Conservation (phyloP, 2,797 vertebrate species). For the Oreonectes daqikongensis region DNA sequence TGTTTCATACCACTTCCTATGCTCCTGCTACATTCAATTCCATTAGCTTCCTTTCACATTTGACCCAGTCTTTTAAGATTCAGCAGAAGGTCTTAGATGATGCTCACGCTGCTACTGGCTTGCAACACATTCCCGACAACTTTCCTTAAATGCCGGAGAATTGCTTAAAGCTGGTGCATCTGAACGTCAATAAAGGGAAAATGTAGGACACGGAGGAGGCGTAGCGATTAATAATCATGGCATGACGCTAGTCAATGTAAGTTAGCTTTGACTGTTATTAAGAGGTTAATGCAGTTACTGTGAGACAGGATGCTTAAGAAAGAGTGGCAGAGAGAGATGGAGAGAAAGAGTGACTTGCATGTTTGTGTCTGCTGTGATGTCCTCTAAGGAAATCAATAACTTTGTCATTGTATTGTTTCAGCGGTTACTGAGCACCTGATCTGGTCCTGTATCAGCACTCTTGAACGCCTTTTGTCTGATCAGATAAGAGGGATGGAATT, state of each 20-base stretch:
- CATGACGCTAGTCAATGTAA: background rate
- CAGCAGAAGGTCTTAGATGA: background rate
- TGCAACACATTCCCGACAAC: slow-evolving; percentile 23
- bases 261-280: background rate
- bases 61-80: slow-evolving; percentile 9
- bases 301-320: background rate
- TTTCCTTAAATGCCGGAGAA: background rate
- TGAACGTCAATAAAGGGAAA: background rate
- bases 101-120: background rate
- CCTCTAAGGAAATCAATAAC: background rate
- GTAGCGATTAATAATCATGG: background rate
- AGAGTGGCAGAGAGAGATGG: background rate
- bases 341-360: background rate
- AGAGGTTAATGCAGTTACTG: background rate
- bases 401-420: background rate
- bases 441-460: slow-evolving; percentile 2
- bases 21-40: slow-evolving; percentile 32
- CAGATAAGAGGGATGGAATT: background rate
- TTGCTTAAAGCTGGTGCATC: background rate
- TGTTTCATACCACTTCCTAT: background rate
- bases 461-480: background rate
- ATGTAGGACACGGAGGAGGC: background rate
- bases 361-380: background rate
- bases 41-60: slow-evolving; percentile 39
- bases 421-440: background rate